Conservation (phyloP, 2,797 vertebrate genomes). For the Onychomys leucogaster region DNA sequence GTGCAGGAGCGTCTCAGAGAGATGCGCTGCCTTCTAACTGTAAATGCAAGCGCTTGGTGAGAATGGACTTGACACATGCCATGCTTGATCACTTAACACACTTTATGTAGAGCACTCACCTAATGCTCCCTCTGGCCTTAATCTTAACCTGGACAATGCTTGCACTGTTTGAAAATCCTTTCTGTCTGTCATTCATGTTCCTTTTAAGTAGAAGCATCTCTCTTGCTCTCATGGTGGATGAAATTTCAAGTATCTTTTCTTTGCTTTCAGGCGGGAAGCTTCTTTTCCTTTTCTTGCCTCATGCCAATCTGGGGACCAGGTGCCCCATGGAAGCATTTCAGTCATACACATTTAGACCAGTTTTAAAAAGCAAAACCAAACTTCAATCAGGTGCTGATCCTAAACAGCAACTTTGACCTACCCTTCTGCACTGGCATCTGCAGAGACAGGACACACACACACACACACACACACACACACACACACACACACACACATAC, state of each 20-base stretch:
- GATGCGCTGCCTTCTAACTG: background rate
- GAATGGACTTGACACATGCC: fast-evolving
- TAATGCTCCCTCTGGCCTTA: background rate
- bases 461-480: no score
- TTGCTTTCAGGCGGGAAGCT: background rate
- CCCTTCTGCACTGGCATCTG: background rate
- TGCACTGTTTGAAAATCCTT: background rate
- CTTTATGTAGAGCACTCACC: background rate
- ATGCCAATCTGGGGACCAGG: background rate
- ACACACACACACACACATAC: no score
- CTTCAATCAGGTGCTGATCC: fast-evolving
- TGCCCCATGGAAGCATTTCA: background rate
- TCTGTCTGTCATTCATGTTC: background rate
- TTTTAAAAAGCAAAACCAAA: background rate
- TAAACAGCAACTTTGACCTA: background rate
- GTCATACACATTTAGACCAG: background rate
- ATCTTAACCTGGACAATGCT: background rate
- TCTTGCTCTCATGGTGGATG: background rate
- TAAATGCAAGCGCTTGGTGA: no score
- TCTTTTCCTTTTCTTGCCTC: background rate
- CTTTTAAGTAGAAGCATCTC: background rate
- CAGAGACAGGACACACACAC: background rate
- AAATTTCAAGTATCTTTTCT: background rate
- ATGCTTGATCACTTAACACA: background rate
- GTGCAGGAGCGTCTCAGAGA: background rate